A percentile compares a stretch with the other conserved stretches of the same genome.
Conservation (phyloP, 1,140 invertebrate genomes). For the Melanaphis sacchari region DNA sequence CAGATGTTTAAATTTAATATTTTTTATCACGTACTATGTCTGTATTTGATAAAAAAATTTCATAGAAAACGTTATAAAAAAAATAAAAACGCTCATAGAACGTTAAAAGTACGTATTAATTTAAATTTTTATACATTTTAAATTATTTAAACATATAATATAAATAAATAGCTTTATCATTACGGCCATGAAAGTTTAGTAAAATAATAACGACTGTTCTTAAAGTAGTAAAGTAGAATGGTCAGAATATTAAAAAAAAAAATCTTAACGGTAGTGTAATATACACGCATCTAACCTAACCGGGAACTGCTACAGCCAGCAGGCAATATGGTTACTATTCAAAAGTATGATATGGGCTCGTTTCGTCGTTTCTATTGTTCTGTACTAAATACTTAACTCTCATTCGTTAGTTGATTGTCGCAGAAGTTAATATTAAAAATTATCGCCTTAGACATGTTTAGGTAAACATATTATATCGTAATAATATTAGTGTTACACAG, state of each 20-base stretch:
- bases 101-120: too few species aligned
- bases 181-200: background rate
- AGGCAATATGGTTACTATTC: slow-evolving; percentile 16
- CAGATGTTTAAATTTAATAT: background rate
- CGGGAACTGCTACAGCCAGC: background rate
- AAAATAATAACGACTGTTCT: background rate
- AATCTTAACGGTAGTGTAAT: background rate
- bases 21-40: background rate
- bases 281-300: background rate
- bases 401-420: background rate
- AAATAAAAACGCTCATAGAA: background rate
- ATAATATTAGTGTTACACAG: background rate
- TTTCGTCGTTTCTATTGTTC: slow-evolving; percentile 33
- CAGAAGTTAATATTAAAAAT: slow-evolving; percentile 24
- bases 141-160: background rate
- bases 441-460: slow-evolving; percentile 1
- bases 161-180: background rate
- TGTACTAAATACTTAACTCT: background rate
- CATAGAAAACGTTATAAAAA: background rate
- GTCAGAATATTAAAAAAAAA: slow-evolving; percentile 4
- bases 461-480: background rate
- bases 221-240: background rate
- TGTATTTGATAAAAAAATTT: background rate
- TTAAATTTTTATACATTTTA: background rate
- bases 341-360: slow-evolving; percentile 26